These are phyloP conservation scores for Gallinago solitaria DNA, from an alignment of 2,797 vertebrate genomes.

Conservation along the genomic window DNA sequence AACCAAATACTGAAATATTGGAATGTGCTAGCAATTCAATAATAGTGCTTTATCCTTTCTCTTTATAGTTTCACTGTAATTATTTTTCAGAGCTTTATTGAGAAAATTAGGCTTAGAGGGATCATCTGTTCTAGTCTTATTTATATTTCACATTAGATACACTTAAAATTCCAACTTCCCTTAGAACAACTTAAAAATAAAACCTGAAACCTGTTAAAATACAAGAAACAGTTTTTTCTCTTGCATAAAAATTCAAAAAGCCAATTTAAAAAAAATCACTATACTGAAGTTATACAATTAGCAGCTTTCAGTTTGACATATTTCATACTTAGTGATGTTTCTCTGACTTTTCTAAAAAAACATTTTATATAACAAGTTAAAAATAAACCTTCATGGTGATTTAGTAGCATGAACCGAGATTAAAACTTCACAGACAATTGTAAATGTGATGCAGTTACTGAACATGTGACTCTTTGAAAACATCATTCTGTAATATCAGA, in stretches of 20 bases:
- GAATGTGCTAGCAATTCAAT: not conserved
- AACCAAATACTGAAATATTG: not conserved
- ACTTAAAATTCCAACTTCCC: not conserved
- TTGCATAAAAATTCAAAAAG: not conserved
- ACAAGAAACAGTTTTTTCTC: not conserved
- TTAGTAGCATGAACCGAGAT: slow-evolving; percentile 71
- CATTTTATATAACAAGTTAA: slow-evolving; percentile 68
- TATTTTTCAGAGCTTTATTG: not conserved
- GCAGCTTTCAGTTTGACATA: slow-evolving; percentile 43
- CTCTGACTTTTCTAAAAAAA: slow-evolving; percentile 21
- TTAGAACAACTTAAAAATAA: slow-evolving; percentile 7
- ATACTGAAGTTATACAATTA: slow-evolving; percentile 14
- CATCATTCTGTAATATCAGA: slow-evolving; percentile 55
- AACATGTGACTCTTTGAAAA: slow-evolving; percentile 51
- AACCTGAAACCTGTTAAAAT: not conserved
- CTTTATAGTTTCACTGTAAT: not conserved
- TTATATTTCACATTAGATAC: not conserved
- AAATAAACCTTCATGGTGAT: slow-evolving; percentile 69
- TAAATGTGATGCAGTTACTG: slow-evolving; percentile 36
- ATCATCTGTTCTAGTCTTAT: not conserved
- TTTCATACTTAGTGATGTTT: slow-evolving; percentile 46
- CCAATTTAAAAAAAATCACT: not conserved
- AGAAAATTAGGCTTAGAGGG: not conserved
- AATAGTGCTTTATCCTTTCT: not conserved
- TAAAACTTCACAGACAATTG: slow-evolving; percentile 75